Evolutionary conservation across 64 coral and sea anemone species (phyloP).

Genomic region (Cladopsammia gracilis): DNA sequence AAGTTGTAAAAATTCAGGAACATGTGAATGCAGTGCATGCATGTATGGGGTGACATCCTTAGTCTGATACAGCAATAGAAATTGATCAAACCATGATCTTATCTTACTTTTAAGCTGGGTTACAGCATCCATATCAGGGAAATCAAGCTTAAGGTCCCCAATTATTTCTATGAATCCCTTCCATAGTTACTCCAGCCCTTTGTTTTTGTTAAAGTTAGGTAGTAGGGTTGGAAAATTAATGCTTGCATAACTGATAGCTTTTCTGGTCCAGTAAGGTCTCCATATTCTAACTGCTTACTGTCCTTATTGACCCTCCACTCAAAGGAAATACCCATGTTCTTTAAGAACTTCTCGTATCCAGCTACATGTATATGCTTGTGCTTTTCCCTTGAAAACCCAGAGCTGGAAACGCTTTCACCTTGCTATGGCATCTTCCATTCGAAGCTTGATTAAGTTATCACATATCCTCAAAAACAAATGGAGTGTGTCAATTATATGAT

Average conservation of each 20-base stretch:
- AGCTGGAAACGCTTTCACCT: background rate
- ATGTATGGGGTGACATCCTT: conserved; percentile 69
- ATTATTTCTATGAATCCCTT: conserved; percentile 32
- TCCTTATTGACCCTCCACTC: background rate
- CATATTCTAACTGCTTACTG: background rate
- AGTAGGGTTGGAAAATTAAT: no score
- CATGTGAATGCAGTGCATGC: conserved; percentile 42
- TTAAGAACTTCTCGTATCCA: background rate
- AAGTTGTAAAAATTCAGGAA: conserved; percentile 36
- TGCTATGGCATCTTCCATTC: background rate
- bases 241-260: no score
- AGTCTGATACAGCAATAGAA: background rate
- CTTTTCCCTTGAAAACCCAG: background rate
- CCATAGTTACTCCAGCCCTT: background rate
- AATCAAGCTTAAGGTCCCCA: conserved; percentile 41
- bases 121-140: background rate
- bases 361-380: background rate
- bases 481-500: conserved; percentile 50
- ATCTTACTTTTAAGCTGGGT: conserved; percentile 23
- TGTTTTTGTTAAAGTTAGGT: no score
- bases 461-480: conserved; percentile 59
- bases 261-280: no score
- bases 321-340: background rate
- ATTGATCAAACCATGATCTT: conserved; percentile 10
- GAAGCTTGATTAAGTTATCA: conserved; percentile 59